phyloP scores from a whole-genome alignment of 2,797 vertebrate species.

The Mormyrops boulengeri region DNA sequence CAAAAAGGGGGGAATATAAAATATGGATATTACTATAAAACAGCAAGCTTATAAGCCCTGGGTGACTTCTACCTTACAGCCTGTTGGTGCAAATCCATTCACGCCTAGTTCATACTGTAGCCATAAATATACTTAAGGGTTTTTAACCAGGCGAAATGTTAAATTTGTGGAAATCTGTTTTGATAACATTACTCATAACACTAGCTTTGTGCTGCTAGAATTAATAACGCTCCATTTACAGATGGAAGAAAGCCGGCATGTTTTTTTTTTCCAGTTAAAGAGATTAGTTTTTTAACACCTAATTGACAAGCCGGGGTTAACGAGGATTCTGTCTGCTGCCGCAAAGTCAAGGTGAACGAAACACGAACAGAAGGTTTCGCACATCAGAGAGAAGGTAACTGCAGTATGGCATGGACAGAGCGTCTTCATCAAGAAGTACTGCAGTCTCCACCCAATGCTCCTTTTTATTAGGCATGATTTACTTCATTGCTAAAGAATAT shows the following conservation, averaged over 20 bases:
- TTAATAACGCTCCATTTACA: constrained; percentile 82
- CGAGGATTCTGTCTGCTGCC: constrained; percentile 63
- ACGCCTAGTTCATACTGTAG: constrained; percentile 55
- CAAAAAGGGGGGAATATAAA: neutral
- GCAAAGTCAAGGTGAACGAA: constrained; percentile 81
- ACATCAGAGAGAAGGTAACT: constrained; percentile 31
- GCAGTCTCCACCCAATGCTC: constrained; percentile 59
- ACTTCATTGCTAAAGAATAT: constrained; percentile 74
- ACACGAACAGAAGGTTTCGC: constrained; percentile 64
- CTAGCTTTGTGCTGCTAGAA: constrained; percentile 69
- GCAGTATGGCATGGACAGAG: constrained; percentile 57
- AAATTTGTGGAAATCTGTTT: constrained; percentile 78
- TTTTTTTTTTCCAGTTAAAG: constrained; percentile 72
- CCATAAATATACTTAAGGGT: constrained; percentile 72
- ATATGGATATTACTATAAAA: neutral
- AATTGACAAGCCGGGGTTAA: constrained; percentile 76
- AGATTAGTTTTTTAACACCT: constrained; percentile 84
- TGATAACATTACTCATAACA: constrained; percentile 79
- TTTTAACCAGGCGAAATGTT: constrained; percentile 63
- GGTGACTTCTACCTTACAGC: constrained; percentile 38
- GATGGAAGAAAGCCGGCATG: constrained; percentile 70
- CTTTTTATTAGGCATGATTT: constrained; percentile 77
- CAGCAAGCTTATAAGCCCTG: constrained; percentile 51
- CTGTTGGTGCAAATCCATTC: constrained; percentile 70
- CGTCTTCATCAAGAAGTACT: constrained; percentile 59